Evolutionary conservation across 2,888 invertebrate genomes (phyloP).

Genomic region (Agriopis aurantiaria): DNA sequence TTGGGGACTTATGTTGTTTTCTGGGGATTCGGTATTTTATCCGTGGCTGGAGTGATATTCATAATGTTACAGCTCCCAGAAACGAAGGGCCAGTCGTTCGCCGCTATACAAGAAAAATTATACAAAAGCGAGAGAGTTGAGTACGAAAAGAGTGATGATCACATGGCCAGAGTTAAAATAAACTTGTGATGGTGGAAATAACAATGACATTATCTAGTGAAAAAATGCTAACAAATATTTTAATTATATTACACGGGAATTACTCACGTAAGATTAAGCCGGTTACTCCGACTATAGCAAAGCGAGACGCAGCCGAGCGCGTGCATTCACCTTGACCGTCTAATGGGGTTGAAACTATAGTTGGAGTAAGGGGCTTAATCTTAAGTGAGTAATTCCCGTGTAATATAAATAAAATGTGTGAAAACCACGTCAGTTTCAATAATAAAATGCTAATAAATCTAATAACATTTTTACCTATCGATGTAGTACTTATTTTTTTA

Average conservation of each 20-base stretch:
- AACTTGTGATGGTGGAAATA: slow-evolving; percentile 52
- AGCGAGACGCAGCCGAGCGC: too few species aligned
- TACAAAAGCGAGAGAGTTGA: slow-evolving; percentile 71
- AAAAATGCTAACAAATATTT: too few species aligned
- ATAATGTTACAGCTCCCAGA: slow-evolving; percentile 85
- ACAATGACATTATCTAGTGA: neutral
- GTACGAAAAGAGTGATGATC: slow-evolving; percentile 70
- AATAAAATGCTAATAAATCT: too few species aligned
- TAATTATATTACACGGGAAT: too few species aligned
- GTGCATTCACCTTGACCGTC: too few species aligned
- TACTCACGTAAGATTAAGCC: too few species aligned
- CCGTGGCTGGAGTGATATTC: slow-evolving; percentile 83
- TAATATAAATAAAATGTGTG: too few species aligned
- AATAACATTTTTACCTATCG: slow-evolving; percentile 1
- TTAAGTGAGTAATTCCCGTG: too few species aligned
- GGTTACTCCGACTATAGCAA: too few species aligned
- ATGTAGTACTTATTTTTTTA: slow-evolving; percentile 21
- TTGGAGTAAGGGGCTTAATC: too few species aligned
- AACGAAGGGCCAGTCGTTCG: slow-evolving; percentile 87
- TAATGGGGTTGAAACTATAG: too few species aligned
- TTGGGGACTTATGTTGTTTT: slow-evolving; percentile 84
- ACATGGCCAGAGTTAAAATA: slow-evolving; percentile 70
- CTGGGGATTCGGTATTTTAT: slow-evolving; percentile 83
- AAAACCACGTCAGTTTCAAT: too few species aligned
- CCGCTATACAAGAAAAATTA: slow-evolving; percentile 84